These are phyloP conservation scores for Bovichtus diacanthus DNA, from an alignment of 2,797 vertebrate genomes.

Conservation along the genomic window DNA sequence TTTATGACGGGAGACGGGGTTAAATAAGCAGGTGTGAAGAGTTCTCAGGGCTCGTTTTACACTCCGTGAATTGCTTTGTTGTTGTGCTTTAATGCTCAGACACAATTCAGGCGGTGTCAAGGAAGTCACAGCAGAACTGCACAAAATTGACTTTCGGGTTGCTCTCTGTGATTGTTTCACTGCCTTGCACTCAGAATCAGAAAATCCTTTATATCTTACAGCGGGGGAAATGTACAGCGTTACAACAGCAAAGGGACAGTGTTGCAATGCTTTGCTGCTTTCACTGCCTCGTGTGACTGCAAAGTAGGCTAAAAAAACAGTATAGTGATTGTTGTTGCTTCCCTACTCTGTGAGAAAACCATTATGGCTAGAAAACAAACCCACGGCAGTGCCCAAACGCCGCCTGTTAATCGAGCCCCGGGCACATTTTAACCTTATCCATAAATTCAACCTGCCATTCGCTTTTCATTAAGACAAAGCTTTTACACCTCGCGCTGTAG, in stretches of 20 bases:
- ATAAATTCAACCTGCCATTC: constrained; percentile 69
- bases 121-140: constrained; percentile 46
- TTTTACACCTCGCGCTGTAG: constrained; percentile 53
- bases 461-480: constrained; percentile 66
- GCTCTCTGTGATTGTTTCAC: constrained; percentile 34
- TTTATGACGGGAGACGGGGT: constrained; percentile 9
- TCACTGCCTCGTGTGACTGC: constrained; percentile 14
- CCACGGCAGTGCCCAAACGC: background rate
- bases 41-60: constrained; percentile 42
- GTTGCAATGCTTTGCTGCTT: too few relatives aligned
- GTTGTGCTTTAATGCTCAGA: constrained; percentile 45
- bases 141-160: constrained; percentile 40
- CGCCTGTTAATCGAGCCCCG: constrained; percentile 11
- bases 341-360: constrained; percentile 44
- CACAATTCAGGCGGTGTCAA: constrained; percentile 40
- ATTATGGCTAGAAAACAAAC: constrained; percentile 46
- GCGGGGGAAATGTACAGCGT: too few relatives aligned
- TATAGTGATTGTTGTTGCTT: constrained; percentile 30
- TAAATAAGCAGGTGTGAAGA: constrained; percentile 38
- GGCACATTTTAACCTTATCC: constrained; percentile 65
- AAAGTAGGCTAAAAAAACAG: constrained; percentile 28
- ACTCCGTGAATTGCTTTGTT: constrained; percentile 53
- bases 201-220: too few relatives aligned
- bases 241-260: too few relatives aligned
- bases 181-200: constrained; percentile 20